Evolutionary conservation across 2,888 invertebrate genomes (phyloP).

Genomic region (Abrostola tripartita): DNA sequence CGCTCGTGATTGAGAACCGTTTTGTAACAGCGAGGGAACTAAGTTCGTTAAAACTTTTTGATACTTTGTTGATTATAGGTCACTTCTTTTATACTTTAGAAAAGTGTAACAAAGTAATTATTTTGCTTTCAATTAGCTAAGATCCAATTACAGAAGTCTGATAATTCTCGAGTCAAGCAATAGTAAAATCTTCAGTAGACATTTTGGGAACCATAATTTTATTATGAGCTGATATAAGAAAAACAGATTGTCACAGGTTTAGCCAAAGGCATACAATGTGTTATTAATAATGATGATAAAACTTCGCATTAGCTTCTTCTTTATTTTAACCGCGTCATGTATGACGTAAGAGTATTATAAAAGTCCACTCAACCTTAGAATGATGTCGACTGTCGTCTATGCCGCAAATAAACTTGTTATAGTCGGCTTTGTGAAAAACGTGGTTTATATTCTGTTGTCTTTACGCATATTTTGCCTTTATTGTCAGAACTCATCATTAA

Average conservation of each 20-base stretch:
- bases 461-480: constrained; percentile 33
- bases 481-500: constrained; percentile 41
- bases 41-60: constrained; percentile 24
- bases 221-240: too few relatives aligned
- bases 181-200: too few relatives aligned
- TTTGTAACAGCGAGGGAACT: constrained; percentile 26
- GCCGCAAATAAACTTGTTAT: constrained; percentile 55
- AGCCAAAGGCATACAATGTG: constrained; percentile 27
- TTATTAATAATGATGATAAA: constrained; percentile 34
- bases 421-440: constrained; percentile 33
- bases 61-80: constrained; percentile 7
- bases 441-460: constrained; percentile 51
- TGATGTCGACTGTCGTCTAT: constrained; percentile 53
- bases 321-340: constrained; percentile 55
- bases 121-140: constrained; percentile 15
- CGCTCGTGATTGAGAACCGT: constrained; percentile 31
- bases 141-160: constrained; percentile 9
- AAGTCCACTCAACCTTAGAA: constrained; percentile 53
- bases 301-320: constrained; percentile 33
- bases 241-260: constrained; percentile 6
- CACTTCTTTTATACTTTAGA: constrained; percentile 27
- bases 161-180: not conserved
- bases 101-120: constrained; percentile 7
- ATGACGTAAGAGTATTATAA: constrained; percentile 59
- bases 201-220: not conserved